Conservation (phyloP, 2,888 invertebrate species). For the Barypeithes pellucidus region DNA sequence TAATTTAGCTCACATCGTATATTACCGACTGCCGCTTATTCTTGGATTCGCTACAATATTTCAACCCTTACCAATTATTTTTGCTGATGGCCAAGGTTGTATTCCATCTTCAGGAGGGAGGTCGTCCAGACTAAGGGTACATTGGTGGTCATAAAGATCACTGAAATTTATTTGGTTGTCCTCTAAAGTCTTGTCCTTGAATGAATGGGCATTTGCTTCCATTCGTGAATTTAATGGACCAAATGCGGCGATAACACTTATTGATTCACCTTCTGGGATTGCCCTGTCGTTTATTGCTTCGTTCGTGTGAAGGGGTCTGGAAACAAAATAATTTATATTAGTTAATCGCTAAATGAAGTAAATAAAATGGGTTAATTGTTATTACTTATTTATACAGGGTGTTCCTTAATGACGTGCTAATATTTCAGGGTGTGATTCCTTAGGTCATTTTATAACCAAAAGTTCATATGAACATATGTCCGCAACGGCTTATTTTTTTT, state of each 20-base stretch:
- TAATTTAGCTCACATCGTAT: too few species aligned
- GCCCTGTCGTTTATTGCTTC: slow-evolving; percentile 80
- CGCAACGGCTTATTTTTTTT: too few species aligned
- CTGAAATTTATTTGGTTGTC: slow-evolving; percentile 88
- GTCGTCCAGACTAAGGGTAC: slow-evolving; percentile 79
- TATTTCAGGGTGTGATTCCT: too few species aligned
- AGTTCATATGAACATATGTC: too few species aligned
- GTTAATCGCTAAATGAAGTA: too few species aligned
- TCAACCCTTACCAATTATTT: slow-evolving; percentile 71
- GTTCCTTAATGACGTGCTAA: too few species aligned
- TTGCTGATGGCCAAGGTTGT: slow-evolving; percentile 81
- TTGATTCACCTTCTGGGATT: slow-evolving; percentile 65
- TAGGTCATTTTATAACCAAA: too few species aligned
- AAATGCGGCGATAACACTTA: slow-evolving; percentile 90
- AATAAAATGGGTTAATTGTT: too few species aligned
- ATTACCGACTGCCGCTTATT: too few species aligned
- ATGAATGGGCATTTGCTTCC: slow-evolving; percentile 89
- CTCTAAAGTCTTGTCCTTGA: slow-evolving; percentile 80
- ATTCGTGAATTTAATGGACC: slow-evolving; percentile 85
- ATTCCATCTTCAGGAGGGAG: slow-evolving; percentile 75
- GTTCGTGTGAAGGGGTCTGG: slow-evolving; percentile 82
- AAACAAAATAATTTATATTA: neutral
- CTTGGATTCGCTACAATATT: too few species aligned
- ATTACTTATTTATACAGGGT: too few species aligned
- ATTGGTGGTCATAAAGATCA: slow-evolving; percentile 80